Evolutionary conservation across 2,888 invertebrate genomes (phyloP).

Genomic region (Mactromeris polynyma): DNA sequence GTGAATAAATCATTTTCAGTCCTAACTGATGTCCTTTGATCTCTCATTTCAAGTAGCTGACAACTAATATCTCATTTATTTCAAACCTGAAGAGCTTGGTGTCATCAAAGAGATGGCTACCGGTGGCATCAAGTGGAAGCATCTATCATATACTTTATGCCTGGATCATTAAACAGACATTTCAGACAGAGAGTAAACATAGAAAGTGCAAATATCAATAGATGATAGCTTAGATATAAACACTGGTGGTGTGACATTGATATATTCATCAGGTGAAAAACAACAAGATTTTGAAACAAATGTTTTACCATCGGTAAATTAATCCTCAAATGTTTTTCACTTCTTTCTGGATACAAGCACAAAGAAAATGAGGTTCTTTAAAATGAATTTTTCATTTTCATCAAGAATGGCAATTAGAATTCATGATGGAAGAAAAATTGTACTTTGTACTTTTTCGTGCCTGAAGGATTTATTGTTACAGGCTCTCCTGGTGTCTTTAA

Average conservation of each 20-base stretch:
- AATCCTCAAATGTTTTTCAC: not conserved
- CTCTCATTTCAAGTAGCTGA: not conserved
- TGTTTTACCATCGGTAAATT: not conserved
- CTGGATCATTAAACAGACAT: not conserved
- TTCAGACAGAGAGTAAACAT: not conserved
- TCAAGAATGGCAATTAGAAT: not conserved
- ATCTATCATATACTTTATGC: not conserved
- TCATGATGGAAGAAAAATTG: not conserved
- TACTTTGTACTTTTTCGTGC: not conserved
- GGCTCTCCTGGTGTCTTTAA: not conserved
- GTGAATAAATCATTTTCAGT: not conserved
- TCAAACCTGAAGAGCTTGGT: not conserved
- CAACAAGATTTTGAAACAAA: not conserved
- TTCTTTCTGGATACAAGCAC: not conserved
- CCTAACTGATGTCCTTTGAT: not conserved
- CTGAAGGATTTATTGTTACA: not conserved
- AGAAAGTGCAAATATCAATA: not conserved
- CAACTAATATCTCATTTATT: constrained; percentile 8
- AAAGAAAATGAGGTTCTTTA: not conserved
- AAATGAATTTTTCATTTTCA: not conserved
- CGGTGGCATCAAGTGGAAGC: not conserved
- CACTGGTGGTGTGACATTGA: not conserved
- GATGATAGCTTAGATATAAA: not conserved
- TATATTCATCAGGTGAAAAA: constrained; percentile 1
- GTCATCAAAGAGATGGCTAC: not conserved